Percentiles rank a stretch among this genome's conserved stretches.
phyloP scores from a whole-genome alignment of 2,797 vertebrate species.

The Microchirus variegatus region DNA sequence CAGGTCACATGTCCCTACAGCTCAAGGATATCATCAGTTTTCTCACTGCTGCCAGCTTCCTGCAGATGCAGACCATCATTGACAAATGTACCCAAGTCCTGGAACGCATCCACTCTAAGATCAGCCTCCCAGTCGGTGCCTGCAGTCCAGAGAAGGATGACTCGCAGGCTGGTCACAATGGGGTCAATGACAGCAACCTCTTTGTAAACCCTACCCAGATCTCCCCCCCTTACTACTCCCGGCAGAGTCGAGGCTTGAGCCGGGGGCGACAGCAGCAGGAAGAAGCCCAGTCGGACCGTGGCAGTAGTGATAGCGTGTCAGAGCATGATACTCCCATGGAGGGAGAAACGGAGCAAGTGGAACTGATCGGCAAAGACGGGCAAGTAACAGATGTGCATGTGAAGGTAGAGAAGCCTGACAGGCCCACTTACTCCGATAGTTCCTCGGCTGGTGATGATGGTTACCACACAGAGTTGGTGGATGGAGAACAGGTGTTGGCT shows the following conservation, averaged over 20 bases:
- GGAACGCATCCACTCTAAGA: slow-evolving; percentile 97
- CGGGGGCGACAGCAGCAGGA: slow-evolving; percentile 84
- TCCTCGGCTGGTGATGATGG: slow-evolving; percentile 97
- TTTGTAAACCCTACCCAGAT: slow-evolving; percentile 96
- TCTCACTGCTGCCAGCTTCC: slow-evolving; percentile 97
- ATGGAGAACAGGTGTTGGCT: slow-evolving; percentile 95
- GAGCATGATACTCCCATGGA: slow-evolving; percentile 95
- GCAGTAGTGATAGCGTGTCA: slow-evolving; percentile 93
- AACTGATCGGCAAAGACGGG: slow-evolving; percentile 90
- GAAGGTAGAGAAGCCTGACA: slow-evolving; percentile 93
- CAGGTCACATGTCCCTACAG: slow-evolving; percentile 96
- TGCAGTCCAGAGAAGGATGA: slow-evolving; percentile 87
- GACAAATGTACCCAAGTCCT: slow-evolving; percentile 98
- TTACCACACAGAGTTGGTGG: slow-evolving; percentile 97
- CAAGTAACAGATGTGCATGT: slow-evolving; percentile 93
- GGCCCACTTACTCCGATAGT: slow-evolving; percentile 95
- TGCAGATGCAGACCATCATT: slow-evolving; percentile 98
- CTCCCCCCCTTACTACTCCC: slow-evolving; percentile 93
- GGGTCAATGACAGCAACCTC: slow-evolving; percentile 90
- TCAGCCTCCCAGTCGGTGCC: slow-evolving; percentile 86
- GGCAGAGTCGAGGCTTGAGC: slow-evolving; percentile 78
- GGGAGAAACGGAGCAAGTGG: slow-evolving; percentile 91
- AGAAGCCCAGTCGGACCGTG: slow-evolving; percentile 95
- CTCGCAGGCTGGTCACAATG: slow-evolving; percentile 82
- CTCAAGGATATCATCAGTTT: slow-evolving; percentile 98